Conservation (phyloP, 2,888 invertebrate species). For the Hyalella azteca region DNA sequence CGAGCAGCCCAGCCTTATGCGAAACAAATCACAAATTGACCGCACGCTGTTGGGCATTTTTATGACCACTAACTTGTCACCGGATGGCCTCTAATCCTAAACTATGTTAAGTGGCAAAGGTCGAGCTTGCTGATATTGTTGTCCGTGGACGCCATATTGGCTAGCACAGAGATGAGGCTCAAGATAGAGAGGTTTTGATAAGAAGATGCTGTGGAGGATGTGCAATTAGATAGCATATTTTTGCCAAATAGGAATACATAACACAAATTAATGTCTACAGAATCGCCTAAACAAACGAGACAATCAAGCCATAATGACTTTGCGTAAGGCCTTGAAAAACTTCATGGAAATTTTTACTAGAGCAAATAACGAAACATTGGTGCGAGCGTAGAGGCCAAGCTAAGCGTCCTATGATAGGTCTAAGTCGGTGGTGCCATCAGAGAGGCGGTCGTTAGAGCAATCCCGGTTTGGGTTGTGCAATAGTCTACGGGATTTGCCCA, state of each 20-base stretch:
- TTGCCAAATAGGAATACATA: too few relatives aligned
- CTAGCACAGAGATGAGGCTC: background rate
- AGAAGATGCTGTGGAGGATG: too few relatives aligned
- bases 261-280: too few relatives aligned
- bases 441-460: slow-evolving; percentile 21
- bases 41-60: background rate
- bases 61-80: background rate
- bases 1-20: too few relatives aligned
- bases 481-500: slow-evolving; percentile 31
- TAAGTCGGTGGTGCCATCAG: slow-evolving; percentile 7
- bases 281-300: too few relatives aligned
- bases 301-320: too few relatives aligned
- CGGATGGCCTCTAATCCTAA: background rate
- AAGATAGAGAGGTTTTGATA: background rate
- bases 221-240: too few relatives aligned
- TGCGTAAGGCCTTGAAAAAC: too few relatives aligned
- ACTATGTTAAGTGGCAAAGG: background rate
- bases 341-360: too few relatives aligned
- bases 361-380: too few relatives aligned
- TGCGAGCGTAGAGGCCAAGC: background rate
- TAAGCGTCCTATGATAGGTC: background rate
- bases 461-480: slow-evolving; percentile 3
- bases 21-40: slow-evolving; percentile 14
- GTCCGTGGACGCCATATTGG: slow-evolving; percentile 10
- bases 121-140: background rate